phyloP scores from a whole-genome alignment of 2,113 vertebrate species.

The Tupaia chinensis region DNA sequence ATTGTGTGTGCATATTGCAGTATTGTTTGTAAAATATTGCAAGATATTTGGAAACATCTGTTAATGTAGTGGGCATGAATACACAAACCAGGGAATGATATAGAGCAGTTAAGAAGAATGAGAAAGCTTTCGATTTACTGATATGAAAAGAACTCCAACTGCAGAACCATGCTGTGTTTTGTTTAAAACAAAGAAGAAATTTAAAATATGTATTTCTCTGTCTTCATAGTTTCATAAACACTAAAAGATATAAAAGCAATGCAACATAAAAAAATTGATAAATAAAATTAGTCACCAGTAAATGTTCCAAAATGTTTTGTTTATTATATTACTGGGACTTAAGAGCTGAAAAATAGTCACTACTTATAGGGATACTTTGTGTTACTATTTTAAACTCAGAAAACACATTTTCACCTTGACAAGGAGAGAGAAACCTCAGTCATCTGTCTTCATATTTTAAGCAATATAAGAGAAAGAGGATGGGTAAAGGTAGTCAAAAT shows the following conservation, averaged over 20 bases:
- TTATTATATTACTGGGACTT: neutral
- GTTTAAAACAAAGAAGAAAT: neutral
- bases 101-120: neutral
- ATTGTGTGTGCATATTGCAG: neutral
- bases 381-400: constrained; percentile 46
- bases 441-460: neutral
- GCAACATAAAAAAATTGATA: constrained; percentile 25
- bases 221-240: constrained; percentile 6
- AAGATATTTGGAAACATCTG: neutral
- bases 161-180: neutral
- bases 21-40: neutral
- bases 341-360: constrained; percentile 45
- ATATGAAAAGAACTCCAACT: neutral
- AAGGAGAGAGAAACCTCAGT: constrained; percentile 21
- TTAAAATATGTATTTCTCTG: constrained; percentile 21
- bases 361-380: neutral
- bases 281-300: neutral
- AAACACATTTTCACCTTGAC: constrained; percentile 1
- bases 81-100: neutral
- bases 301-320: neutral
- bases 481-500: neutral
- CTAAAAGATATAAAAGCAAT: neutral
- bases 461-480: neutral
- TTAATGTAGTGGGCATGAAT: neutral
- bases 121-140: neutral